Evolutionary conservation across 1,140 invertebrate genomes (phyloP), one percentile per base, ranked within the genome.

Genomic region (Cephus cinctus): DNA sequence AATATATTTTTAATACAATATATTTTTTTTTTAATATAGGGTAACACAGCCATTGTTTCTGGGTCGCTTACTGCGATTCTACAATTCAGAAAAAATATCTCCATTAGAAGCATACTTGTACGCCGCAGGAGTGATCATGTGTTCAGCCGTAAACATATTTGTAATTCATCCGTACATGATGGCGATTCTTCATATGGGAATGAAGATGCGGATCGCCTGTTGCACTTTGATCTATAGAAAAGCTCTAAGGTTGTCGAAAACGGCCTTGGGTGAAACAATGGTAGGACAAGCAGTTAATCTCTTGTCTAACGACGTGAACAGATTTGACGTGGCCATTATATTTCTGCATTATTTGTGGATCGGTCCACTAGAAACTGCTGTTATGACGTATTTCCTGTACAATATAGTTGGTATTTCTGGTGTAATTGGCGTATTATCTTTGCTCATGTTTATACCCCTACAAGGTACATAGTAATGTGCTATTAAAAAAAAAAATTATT

Each of bases 231-330:
- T 94, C 41, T 95, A 93, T 64, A 83, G 86, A 68, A 90, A 94
- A 82, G 85, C 78, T 2, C 62, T 87, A 30, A 75, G 72, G 54
- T 59, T 86, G 0, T 83, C 81, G 4, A 79, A 78, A 52, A 81
- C 78, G n/a, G 85, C 89, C n/a, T 70, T 92, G 12, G 84, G 83
- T 0, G 82, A 88, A 67, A 90, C 89, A 1, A 85, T 91, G 1
- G 79, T 87, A 2, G 92, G 92, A 0, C 88, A 92, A 65, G 88
- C 93, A 41, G 86, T 96, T 0, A 96, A 95, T 69, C 77, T 96
- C 1, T 69, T 95, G 40, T 92, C 92, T 1, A 95, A 94, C 48
- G 92, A 95, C 61, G 82, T 87, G 6, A 85, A 82, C 16, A 71
- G 86, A 16, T 89, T 89, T 55, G 86, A 89, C 65, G 75, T 83